A percentile compares a stretch with the other conserved stretches of the same genome.
Conservation (phyloP, 2,888 invertebrate genomes). For the Lepidocyrtinus sp. region DNA sequence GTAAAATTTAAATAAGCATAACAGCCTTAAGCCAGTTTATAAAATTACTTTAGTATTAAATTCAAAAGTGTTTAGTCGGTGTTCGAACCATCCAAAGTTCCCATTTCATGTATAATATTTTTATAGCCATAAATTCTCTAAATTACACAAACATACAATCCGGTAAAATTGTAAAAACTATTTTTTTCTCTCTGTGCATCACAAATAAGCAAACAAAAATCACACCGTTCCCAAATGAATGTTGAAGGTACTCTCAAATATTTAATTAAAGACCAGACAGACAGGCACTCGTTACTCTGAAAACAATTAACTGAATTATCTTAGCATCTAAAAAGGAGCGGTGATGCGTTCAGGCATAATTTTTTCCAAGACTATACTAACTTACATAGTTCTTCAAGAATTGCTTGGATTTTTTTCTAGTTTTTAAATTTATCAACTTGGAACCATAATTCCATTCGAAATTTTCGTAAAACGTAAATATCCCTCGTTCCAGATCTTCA, state of each 20-base stretch:
- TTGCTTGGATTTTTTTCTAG: background rate
- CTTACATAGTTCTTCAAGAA: background rate
- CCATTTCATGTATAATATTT: background rate
- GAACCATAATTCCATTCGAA: background rate
- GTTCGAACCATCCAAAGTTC: background rate
- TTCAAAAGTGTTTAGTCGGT: background rate
- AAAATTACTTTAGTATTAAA: background rate
- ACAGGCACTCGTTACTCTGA: slow-evolving; percentile 41
- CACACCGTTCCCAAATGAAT: background rate
- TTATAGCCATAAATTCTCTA: background rate
- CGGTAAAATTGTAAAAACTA: background rate
- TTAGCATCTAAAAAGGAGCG: no score
- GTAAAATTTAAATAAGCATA: slow-evolving; percentile 3
- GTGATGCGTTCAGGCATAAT: no score
- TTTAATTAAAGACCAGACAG: slow-evolving; percentile 53
- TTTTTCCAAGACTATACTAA: background rate
- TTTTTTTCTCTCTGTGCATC: slow-evolving; percentile 13
- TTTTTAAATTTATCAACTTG: no score
- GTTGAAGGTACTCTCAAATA: background rate
- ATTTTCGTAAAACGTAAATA: background rate
- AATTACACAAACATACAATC: background rate
- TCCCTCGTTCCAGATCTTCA: background rate
- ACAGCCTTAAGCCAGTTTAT: background rate
- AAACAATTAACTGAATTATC: background rate
- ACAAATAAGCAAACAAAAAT: background rate